Evolutionary conservation across 2,797 vertebrate species (phyloP).

Genomic region (Eurystomus glaucurus): DNA sequence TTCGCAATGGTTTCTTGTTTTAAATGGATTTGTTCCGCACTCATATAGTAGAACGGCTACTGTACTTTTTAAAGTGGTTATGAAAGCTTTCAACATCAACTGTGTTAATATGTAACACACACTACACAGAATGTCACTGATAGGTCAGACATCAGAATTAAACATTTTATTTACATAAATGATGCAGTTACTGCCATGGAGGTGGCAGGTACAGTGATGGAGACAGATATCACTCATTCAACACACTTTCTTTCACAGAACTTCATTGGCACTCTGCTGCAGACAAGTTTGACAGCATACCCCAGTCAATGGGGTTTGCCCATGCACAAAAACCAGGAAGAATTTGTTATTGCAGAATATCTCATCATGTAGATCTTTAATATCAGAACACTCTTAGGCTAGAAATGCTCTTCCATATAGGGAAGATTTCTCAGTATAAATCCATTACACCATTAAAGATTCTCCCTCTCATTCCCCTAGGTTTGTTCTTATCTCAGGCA

Average conservation of each 20-base stretch:
- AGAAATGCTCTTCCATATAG: neutral
- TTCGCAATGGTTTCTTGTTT: neutral
- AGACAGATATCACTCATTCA: neutral
- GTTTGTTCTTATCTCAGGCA: neutral
- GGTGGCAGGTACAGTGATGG: neutral
- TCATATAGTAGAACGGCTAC: neutral
- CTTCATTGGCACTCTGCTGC: neutral
- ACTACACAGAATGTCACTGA: neutral
- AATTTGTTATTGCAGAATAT: neutral
- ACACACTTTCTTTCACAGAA: neutral
- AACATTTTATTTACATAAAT: conserved; percentile 15
- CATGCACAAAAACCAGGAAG: neutral
- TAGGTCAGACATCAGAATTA: neutral
- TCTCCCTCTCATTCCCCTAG: neutral
- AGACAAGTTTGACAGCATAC: neutral
- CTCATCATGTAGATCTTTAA: neutral
- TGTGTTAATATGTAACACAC: neutral
- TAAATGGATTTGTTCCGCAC: neutral
- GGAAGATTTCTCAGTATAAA: neutral
- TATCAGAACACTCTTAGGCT: neutral
- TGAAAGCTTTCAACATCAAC: neutral
- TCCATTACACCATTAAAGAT: neutral
- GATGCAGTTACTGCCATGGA: neutral
- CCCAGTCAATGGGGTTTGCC: neutral
- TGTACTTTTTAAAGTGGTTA: neutral